Base-by-base conservation (phyloP, 2,797 vertebrate genomes). In the Spatula versicolor region DNA sequence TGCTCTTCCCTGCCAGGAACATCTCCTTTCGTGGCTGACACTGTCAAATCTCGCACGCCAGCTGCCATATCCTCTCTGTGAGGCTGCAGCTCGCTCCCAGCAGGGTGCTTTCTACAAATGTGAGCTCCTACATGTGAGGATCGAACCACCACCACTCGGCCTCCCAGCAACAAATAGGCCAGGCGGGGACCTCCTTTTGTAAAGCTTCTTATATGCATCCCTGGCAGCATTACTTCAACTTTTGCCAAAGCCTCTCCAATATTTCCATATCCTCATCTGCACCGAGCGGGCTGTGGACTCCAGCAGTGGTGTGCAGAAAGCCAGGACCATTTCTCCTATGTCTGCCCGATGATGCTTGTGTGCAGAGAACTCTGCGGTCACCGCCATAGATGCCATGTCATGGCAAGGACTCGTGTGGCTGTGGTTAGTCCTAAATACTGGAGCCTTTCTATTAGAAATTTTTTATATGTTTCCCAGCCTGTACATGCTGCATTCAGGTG, bases 381-480 rank as follows among this genome's bases (percentile, higher is more conserved):
- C 55, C 1, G 21, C 9, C 46, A 15, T 23, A 55, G 56, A 28
- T n/a, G 19, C 4, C 3, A 18, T 0, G 5, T 9, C 7, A 7
- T 14, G 28, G 14, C 2, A 14, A 37, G 59, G n/a, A 20, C 54
- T 67, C 4, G 30, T 4, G 2, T 7, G 50, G 52, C 71, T 39
- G 33, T 25, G 33, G 11, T 76, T 52, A 26, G 31, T 13, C 37
- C 62, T 37, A 26, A 43, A 35, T 58, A 26, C 23, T 4, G 35
- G 54, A 66, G 62, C 43, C 25, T 68, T 59, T 31, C n/a, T 5
- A 11, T 26, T 16, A 52, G 17, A 26, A 3, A 1, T 3, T 25
- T n/a, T 22, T 46, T 35, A 17, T 31, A 17, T 5, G 45, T 30
- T 59, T 75, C 43, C 37, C 72, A 60, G 45, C 83, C 54, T 33